Conservation (phyloP, 2,113 vertebrate genomes). For the Hyla sarda region DNA sequence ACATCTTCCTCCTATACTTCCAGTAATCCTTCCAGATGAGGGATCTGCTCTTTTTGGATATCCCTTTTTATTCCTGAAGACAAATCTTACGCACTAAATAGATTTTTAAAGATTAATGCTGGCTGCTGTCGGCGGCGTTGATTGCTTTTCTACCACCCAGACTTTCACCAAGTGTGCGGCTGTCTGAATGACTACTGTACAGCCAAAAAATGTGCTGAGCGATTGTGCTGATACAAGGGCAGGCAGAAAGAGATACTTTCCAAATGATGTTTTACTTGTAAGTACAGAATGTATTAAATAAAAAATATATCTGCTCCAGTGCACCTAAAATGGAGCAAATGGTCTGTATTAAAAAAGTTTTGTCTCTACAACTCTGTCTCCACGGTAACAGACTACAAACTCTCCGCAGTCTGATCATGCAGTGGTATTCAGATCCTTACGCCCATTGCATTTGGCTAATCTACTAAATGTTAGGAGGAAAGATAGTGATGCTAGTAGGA, state of each 20-base stretch:
- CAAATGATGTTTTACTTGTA: neutral
- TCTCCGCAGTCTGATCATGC: neutral
- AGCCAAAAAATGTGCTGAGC: neutral
- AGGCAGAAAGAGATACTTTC: neutral
- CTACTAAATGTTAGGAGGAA: no score
- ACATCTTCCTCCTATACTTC: conserved; percentile 33
- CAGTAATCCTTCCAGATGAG: conserved; percentile 32
- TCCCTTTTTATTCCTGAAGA: conserved; percentile 33
- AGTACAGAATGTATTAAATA: neutral
- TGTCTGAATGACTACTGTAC: neutral
- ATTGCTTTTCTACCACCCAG: conserved; percentile 41
- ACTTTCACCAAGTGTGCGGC: neutral
- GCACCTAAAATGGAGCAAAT: no score
- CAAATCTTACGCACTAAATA: conserved; percentile 19
- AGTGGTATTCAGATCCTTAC: no score
- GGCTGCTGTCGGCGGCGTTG: conserved; percentile 1
- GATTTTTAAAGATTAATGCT: conserved; percentile 19
- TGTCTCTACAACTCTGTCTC: neutral
- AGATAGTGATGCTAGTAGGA: no score
- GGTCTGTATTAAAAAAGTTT: neutral
- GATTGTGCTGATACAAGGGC: neutral
- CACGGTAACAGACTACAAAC: neutral
- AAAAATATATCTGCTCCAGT: neutral
- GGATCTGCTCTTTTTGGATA: conserved; percentile 34
- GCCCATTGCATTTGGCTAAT: no score